Conservation (phyloP, 1,140 invertebrate genomes). For the Temnothorax curvispinosus region DNA sequence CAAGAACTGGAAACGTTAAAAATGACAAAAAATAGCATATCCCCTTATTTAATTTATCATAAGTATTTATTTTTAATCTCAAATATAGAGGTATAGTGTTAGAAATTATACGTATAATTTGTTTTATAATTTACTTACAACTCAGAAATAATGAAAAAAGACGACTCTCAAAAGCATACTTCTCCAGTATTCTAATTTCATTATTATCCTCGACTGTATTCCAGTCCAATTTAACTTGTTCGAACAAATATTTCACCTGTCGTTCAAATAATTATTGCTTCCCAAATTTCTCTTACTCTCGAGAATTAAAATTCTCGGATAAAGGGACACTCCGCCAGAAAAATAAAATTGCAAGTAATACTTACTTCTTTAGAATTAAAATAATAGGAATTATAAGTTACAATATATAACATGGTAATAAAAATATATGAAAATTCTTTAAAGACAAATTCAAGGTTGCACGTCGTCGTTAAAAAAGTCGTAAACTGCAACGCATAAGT, state of each 20-base stretch:
- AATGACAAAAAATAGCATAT: background rate
- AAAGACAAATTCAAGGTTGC: background rate
- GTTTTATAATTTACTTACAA: slow-evolving; percentile 10
- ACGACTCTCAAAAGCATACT: background rate
- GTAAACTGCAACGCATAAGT: background rate
- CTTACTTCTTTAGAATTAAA: slow-evolving; percentile 28
- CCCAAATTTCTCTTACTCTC: background rate
- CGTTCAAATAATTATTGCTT: background rate
- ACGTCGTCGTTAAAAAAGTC: background rate
- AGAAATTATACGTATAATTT: background rate
- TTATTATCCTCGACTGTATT: background rate
- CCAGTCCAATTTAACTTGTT: slow-evolving; percentile 37
- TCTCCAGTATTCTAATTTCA: slow-evolving; percentile 33
- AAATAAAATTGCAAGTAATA: background rate
- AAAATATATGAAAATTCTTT: slow-evolving; percentile 26
- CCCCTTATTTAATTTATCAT: background rate
- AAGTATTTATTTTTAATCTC: background rate
- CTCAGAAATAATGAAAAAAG: background rate
- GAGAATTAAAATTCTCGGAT: background rate
- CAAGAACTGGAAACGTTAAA: background rate
- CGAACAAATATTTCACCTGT: slow-evolving; percentile 1
- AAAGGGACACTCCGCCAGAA: background rate
- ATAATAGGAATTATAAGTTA: slow-evolving; percentile 23
- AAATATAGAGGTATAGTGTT: too few species aligned
- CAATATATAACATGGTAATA: background rate